phyloP scores from a whole-genome alignment of 1,140 invertebrate species.

The Pseudomyrmex pallidus region DNA sequence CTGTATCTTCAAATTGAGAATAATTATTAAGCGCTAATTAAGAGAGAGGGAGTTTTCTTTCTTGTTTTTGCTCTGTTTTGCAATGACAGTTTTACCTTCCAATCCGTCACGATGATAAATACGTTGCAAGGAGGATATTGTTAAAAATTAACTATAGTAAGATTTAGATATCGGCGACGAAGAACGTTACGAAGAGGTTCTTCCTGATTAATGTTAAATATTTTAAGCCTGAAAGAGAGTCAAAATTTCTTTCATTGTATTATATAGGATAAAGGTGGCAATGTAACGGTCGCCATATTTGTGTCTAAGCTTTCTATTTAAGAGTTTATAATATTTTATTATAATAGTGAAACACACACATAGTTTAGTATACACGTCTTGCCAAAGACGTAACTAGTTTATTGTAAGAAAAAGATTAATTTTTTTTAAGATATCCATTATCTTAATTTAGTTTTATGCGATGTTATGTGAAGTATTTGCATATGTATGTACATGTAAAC shows the following conservation, averaged over 20 bases:
- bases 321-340: conserved; percentile 26
- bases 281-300: conserved; percentile 44
- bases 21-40: conserved; percentile 11
- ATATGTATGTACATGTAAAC: background rate
- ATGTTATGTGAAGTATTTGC: conserved; percentile 11
- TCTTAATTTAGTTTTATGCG: too few species aligned
- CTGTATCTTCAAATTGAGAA: conserved; percentile 6
- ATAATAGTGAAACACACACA: conserved; percentile 19
- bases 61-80: background rate
- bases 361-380: background rate
- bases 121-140: background rate
- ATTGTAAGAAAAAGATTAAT: conserved; percentile 23
- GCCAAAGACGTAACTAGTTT: conserved; percentile 33
- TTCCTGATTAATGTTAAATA: conserved; percentile 35
- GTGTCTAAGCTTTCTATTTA: conserved; percentile 21
- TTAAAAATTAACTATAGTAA: conserved; percentile 18
- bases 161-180: background rate
- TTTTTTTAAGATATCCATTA: conserved; percentile 1
- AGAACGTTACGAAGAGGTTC: background rate
- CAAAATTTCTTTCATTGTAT: conserved; percentile 51
- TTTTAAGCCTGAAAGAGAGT: conserved; percentile 51
- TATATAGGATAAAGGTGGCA: conserved; percentile 50
- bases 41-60: background rate
- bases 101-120: conserved; percentile 18
- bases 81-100: conserved; percentile 3